Evolutionary conservation across 2,888 invertebrate species (phyloP).

Genomic region (Drosophila diplacantha): DNA sequence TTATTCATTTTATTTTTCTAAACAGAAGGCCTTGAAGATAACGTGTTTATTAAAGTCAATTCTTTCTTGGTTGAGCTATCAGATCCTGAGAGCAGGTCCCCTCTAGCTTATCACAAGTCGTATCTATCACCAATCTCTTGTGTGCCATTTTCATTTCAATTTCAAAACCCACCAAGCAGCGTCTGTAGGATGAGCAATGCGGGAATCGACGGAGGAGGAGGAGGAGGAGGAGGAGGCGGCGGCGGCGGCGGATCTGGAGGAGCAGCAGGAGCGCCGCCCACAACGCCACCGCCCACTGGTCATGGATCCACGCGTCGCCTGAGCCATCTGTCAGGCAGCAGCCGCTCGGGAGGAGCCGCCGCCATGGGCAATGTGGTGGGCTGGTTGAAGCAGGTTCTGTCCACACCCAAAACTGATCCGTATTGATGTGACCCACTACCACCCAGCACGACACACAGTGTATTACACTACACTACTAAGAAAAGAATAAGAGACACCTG

Average conservation of each 20-base stretch:
- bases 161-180: slow-evolving; percentile 55
- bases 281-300: slow-evolving; percentile 81
- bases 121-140: slow-evolving; percentile 29
- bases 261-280: slow-evolving; percentile 40
- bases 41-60: neutral
- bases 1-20: neutral
- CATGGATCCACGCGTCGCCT: slow-evolving; percentile 80
- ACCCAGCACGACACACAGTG: slow-evolving; percentile 27
- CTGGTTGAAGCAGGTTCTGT: slow-evolving; percentile 87
- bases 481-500: slow-evolving; percentile 15
- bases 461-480: slow-evolving; percentile 10
- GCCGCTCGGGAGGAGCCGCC: slow-evolving; percentile 79
- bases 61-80: neutral
- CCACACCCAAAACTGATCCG: slow-evolving; percentile 17
- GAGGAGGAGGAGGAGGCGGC: slow-evolving; percentile 28
- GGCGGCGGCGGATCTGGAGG: slow-evolving; percentile 15
- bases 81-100: slow-evolving; percentile 9
- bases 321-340: slow-evolving; percentile 81
- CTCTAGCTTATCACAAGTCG: slow-evolving; percentile 12
- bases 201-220: slow-evolving; percentile 39
- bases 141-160: slow-evolving; percentile 39
- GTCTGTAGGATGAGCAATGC: slow-evolving; percentile 64
- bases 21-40: neutral
- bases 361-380: slow-evolving; percentile 88
- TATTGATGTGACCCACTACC: slow-evolving; percentile 31